These are phyloP conservation scores for Nymphicus hollandicus DNA, from an alignment of 2,113 vertebrate genomes.

Conservation along the genomic window DNA sequence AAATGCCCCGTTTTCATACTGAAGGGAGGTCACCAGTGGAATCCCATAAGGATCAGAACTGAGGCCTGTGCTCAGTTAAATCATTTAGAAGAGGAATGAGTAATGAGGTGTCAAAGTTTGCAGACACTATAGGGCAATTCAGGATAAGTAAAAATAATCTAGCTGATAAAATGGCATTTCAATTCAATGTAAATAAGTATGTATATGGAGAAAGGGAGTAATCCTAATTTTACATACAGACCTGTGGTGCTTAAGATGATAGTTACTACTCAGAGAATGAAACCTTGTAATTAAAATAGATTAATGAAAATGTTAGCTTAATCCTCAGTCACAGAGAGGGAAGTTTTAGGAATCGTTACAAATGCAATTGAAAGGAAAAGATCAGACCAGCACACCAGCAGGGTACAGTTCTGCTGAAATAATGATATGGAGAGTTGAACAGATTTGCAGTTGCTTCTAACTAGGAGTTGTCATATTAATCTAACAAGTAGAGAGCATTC, in stretches of 20 bases:
- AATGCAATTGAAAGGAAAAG: background rate
- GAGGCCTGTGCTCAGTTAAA: background rate
- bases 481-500: background rate
- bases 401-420: background rate
- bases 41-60: background rate
- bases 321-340: background rate
- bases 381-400: background rate
- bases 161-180: background rate
- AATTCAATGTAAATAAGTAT: background rate
- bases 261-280: background rate
- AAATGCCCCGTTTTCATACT: background rate
- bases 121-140: background rate
- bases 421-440: background rate
- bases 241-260: background rate
- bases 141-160: background rate
- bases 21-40: background rate
- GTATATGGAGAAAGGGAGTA: background rate
- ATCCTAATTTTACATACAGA: background rate
- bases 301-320: background rate
- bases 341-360: background rate
- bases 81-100: conserved; percentile 10
- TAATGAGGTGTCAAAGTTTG: conserved; percentile 10
- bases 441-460: background rate
- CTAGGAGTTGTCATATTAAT: background rate
- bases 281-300: background rate